Evolutionary conservation across 1,140 invertebrate species (phyloP).

Genomic region (Drosophila bocki): DNA sequence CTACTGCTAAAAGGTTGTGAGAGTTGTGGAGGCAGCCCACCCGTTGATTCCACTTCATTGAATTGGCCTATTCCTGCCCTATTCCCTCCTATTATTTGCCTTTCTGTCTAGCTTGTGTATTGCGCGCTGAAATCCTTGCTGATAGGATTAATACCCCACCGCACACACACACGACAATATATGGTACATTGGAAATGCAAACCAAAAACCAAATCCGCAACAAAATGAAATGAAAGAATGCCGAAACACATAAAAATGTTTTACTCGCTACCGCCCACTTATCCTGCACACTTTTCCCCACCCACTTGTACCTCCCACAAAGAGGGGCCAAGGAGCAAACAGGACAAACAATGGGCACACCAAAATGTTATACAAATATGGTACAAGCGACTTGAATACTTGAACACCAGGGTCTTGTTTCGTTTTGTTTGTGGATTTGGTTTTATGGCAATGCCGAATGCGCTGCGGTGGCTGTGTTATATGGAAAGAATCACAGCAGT

Average conservation of each 20-base stretch:
- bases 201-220: constrained; percentile 18
- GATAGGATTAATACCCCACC: constrained; percentile 20
- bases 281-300: not conserved
- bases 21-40: not conserved
- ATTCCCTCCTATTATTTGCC: not conserved
- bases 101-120: not conserved
- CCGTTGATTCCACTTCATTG: constrained; percentile 14
- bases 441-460: constrained; percentile 4
- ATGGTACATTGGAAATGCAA: constrained; percentile 10
- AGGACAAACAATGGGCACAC: constrained; percentile 15
- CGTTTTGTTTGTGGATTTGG: constrained; percentile 7
- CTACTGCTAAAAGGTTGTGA: not conserved
- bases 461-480: not conserved
- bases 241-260: constrained; percentile 10
- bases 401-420: constrained; percentile 11
- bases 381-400: constrained; percentile 22
- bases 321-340: constrained; percentile 4
- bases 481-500: not conserved
- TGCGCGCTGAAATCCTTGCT: constrained; percentile 17
- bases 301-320: not conserved
- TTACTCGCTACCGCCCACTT: not conserved
- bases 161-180: constrained; percentile 5
- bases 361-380: constrained; percentile 25
- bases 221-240: constrained; percentile 16
- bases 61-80: not conserved